Base-by-base conservation (phyloP, 2,888 invertebrate species). In the Agelastica alni region DNA sequence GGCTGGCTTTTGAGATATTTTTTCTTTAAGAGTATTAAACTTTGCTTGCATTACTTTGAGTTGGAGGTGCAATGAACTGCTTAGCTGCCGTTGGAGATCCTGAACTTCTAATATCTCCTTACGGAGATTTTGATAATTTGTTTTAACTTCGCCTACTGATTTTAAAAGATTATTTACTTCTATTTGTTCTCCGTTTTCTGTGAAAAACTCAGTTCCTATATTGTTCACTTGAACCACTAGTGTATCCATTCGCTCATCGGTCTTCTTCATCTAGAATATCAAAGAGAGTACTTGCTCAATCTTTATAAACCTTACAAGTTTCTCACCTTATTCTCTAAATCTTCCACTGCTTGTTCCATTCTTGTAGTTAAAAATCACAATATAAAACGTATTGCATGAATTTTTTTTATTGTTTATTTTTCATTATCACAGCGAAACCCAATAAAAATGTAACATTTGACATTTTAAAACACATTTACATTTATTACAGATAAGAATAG, bases 91-190 rank as follows among this genome's bases (percentile, higher is more conserved):
- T 75, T 91, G 90, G 66, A 91, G 75, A 59, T 88, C 88, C 72
- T 91, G 90, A 61, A 90, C 89, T 70, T 91, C 91, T 65, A 85
- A 81, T 67, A 91, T 82, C 76, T 91, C 90, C 70, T 86, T 86
- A 26, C 89, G 83, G 48, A 91, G 79, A 69, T 88, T 87, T 74
- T 88, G 87, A 76, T 91, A 91, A 75, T 91, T 91, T 59, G 86
- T 86, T 65, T 87, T 88, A 60, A 87, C 88, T 79, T 88, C 87
- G 9, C 87, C 86, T 58, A 91, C 89, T 14, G 90, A 88, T 70
- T 86, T 85, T 55, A 91, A 81, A 53, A 91, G 77, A 71, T 85
- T 84, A 75, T 88, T 80, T 42, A 91, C 86, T 67, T 88, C 87
- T 57, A 86, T 79, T 71, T 89, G 84, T 34, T 70, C 71, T 12